These are phyloP conservation scores for Ernsta delagoae DNA, from an alignment of 2,888 invertebrate species.

Conservation along the genomic window DNA sequence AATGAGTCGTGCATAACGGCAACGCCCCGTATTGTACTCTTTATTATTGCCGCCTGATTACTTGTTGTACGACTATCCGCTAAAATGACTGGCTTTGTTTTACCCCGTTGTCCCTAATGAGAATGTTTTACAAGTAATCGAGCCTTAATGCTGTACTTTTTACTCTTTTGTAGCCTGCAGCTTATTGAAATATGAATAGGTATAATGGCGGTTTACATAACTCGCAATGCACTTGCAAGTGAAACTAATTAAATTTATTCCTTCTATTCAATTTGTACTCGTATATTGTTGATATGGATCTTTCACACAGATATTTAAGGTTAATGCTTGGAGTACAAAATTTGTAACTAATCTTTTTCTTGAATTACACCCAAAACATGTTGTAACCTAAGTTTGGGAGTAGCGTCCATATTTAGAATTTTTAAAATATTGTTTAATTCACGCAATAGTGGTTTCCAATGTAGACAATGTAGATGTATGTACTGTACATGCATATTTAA, in stretches of 20 bases:
- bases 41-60: constrained; percentile 35
- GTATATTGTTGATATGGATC: no score
- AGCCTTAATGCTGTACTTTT: constrained; percentile 12
- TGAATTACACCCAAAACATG: no score
- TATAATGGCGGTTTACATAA: background rate
- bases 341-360: no score
- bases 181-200: background rate
- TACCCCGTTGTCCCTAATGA: constrained; percentile 16
- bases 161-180: background rate
- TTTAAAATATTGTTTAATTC: no score
- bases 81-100: constrained; percentile 27
- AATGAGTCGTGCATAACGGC: constrained; percentile 28
- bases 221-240: background rate
- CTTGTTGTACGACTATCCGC: constrained; percentile 25
- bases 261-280: no score
- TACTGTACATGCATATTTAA: constrained; percentile 12
- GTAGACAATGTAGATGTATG: no score
- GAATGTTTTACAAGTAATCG: constrained; percentile 22
- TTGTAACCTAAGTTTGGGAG: no score
- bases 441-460: background rate
- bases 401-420: no score
- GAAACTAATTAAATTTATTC: no score
- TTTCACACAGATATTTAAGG: no score
- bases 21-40: constrained; percentile 19
- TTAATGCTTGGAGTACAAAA: no score